Evolutionary conservation across 23 tunicate genomes (phyloP).

Genomic region (Halocynthia aurantium): DNA sequence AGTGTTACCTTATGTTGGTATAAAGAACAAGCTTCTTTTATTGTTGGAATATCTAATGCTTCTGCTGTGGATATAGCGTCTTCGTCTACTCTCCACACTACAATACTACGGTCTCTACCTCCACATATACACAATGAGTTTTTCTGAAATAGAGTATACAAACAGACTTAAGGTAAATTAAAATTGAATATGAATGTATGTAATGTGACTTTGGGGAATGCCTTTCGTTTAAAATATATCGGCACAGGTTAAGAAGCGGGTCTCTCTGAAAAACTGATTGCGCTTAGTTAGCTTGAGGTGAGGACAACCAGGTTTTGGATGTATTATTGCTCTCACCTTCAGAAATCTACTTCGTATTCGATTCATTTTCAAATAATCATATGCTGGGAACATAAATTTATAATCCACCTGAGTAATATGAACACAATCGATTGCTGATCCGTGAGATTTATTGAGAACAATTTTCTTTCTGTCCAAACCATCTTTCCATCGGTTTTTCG

Average conservation of each 20-base stretch:
- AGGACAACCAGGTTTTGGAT: too few species aligned
- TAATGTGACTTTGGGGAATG: not conserved
- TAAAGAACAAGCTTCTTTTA: too few species aligned
- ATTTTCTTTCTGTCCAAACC: not conserved
- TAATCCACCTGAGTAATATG: constrained; percentile 11
- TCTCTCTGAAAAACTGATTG: too few species aligned
- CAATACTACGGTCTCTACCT: constrained; percentile 6
- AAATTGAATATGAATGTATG: not conserved
- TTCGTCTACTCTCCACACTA: constrained; percentile 16
- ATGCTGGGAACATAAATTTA: not conserved
- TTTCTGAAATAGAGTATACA: constrained; percentile 6
- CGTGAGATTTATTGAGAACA: constrained; percentile 2
- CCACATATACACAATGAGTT: constrained; percentile 9
- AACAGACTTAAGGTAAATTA: not conserved
- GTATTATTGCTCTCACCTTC: too few species aligned
- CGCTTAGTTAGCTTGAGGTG: too few species aligned
- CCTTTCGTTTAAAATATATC: not conserved
- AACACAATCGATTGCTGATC: constrained; percentile 9
- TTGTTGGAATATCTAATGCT: too few species aligned
- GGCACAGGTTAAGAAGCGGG: too few species aligned
- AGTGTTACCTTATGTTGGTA: too few species aligned
- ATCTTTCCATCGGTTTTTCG: not conserved
- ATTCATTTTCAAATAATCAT: not conserved
- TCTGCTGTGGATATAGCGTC: not conserved
- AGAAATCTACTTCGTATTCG: too few species aligned